Conservation (phyloP, 1,140 invertebrate genomes). For the Drosophila sechellia region DNA sequence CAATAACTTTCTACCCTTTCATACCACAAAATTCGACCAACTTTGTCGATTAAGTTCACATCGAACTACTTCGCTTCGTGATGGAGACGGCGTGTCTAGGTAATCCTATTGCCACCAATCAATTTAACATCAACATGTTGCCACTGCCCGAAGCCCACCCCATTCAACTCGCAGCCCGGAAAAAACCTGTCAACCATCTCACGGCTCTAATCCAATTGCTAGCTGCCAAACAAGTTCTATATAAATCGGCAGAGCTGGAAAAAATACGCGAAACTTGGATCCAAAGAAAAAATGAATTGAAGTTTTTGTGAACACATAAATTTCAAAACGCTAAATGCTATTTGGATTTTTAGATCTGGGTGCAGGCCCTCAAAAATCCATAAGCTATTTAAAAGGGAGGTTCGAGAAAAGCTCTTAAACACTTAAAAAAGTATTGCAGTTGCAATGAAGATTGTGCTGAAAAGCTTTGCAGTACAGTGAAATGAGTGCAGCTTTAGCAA, state of each 20-base stretch:
- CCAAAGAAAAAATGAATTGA: neutral
- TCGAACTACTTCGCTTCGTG: neutral
- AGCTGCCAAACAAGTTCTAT: conserved; percentile 28
- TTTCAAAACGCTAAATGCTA: neutral
- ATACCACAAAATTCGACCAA: neutral
- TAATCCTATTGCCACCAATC: conserved; percentile 45
- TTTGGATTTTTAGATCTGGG: neutral
- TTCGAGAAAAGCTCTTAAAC: neutral
- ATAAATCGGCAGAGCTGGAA: conserved; percentile 55
- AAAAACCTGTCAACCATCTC: conserved; percentile 54
- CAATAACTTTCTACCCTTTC: neutral
- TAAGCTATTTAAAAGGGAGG: neutral
- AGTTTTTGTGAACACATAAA: conserved; percentile 3
- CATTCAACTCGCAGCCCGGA: neutral
- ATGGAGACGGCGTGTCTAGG: conserved; percentile 22
- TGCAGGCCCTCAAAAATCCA: neutral
- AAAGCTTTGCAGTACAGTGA: neutral
- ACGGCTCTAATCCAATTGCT: conserved; percentile 64
- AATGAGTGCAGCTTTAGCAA: no score
- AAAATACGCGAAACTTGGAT: conserved; percentile 17
- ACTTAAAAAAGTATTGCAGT: neutral
- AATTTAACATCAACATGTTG: conserved; percentile 39
- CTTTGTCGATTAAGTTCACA: conserved; percentile 1
- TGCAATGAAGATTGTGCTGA: neutral
- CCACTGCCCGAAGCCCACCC: conserved; percentile 4